phyloP scores from a whole-genome alignment of 2,888 invertebrate genomes.

The Agrotis exclamationis region DNA sequence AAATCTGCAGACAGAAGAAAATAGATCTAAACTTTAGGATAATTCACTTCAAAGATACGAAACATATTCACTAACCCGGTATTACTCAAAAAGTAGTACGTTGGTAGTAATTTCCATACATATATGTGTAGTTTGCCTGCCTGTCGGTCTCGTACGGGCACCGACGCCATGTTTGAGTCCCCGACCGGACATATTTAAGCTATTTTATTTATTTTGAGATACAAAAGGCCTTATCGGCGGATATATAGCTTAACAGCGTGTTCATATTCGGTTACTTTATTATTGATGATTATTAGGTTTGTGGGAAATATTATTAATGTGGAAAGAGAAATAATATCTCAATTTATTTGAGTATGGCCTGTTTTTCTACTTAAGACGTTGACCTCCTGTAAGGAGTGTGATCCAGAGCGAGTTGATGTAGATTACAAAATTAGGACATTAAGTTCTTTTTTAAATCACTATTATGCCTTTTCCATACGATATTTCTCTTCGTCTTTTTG shows the following conservation, averaged over 20 bases:
- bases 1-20: not conserved
- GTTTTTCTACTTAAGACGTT: no score
- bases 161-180: slow-evolving; percentile 76
- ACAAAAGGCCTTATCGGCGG: slow-evolving; percentile 89
- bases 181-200: slow-evolving; percentile 88
- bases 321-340: no score
- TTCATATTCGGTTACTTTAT: slow-evolving; percentile 69
- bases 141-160: slow-evolving; percentile 53
- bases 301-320: not conserved
- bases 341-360: no score
- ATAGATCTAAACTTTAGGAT: not conserved
- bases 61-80: slow-evolving; percentile 2
- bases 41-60: not conserved
- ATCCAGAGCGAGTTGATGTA: no score
- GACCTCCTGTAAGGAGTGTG: no score
- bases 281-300: slow-evolving; percentile 12
- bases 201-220: slow-evolving; percentile 90
- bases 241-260: slow-evolving; percentile 78
- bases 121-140: slow-evolving; percentile 49
- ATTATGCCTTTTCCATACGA: no score
- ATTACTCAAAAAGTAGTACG: slow-evolving; percentile 37
- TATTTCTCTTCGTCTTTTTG: no score
- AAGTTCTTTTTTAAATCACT: no score
- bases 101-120: slow-evolving; percentile 58
- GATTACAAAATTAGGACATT: no score